Percentiles rank a stretch among this genome's conserved stretches.
phyloP scores from a whole-genome alignment of 2,888 invertebrate genomes.

The Caenorhabditis wallacei region DNA sequence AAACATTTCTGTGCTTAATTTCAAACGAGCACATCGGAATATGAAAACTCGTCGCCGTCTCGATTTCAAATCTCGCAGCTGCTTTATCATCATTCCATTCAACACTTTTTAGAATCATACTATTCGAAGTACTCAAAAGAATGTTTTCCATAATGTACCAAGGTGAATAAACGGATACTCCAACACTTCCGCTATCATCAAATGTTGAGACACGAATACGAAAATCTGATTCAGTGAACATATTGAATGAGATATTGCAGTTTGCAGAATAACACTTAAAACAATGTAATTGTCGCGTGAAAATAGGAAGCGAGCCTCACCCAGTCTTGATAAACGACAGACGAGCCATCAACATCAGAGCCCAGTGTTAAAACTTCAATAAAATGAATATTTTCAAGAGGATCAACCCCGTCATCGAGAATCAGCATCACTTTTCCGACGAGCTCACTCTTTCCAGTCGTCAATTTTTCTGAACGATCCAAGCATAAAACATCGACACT shows the following conservation, averaged over 20 bases:
- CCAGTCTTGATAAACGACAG: constrained; percentile 28
- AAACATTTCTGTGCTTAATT: constrained; percentile 5
- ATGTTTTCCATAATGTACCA: constrained; percentile 34
- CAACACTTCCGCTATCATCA: constrained; percentile 20
- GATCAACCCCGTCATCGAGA: background rate
- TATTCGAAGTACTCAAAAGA: background rate
- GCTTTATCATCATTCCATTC: constrained; percentile 67
- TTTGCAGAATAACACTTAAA: constrained; percentile 46
- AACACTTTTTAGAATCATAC: background rate
- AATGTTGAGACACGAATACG: constrained; percentile 43
- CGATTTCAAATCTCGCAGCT: constrained; percentile 34
- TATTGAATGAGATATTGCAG: constrained; percentile 37
- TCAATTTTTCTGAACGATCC: background rate
- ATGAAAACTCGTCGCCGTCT: background rate
- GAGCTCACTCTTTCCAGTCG: background rate
- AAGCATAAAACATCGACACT: constrained; percentile 28
- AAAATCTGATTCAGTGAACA: background rate
- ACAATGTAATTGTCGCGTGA: background rate
- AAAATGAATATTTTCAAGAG: constrained; percentile 11
- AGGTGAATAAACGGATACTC: constrained; percentile 2
- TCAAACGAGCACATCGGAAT: constrained; percentile 34
- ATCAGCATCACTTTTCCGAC: constrained; percentile 20
- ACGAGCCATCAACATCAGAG: background rate
- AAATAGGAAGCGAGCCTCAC: background rate
- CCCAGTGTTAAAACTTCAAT: constrained; percentile 21